Base-by-base conservation (phyloP, 1,140 invertebrate species). In the Cheumatopsyche charites region DNA sequence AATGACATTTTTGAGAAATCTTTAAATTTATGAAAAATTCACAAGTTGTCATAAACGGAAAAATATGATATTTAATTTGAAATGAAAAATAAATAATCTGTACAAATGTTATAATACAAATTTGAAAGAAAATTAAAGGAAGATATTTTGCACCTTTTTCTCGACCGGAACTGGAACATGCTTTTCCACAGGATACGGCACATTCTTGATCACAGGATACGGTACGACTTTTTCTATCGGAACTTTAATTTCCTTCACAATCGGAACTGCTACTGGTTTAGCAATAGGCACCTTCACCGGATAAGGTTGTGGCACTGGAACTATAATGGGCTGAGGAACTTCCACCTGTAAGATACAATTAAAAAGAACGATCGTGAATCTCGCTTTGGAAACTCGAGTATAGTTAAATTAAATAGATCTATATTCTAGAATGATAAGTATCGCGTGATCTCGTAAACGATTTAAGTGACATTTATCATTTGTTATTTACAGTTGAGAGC, bases 171-270 rank as follows among this genome's bases (percentile, higher is more conserved):
- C 86, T 11, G 90, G 88, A 9, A 90, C 83, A 1, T 79, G 86
- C 77, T 90, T 90, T 79, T 89, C 88, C 43, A 91, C 82, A 7
- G 88, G 88, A 76, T 89, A 89, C 6, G 87, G 88, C 58, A 90
- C 85, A 58, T 88, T 84, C 83, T 90, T 90, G 80, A 88, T 84
- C 29, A 90, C 86, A 21, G 88, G 86, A 78, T 87, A 90, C 0
- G 89, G 89, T 55, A 90, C 85, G 61, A 86, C 88, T 81, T 90
- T 90, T 79, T 88, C 88, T 41, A 90, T 84, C 2, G 88, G 87
- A 65, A 90, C 83, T 6, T 84, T 87, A 41, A 90, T 79, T 55
- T 89, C 89, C 75, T 85, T 88, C 68, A 90, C 80, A 13, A 90
- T 84, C 1, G 89, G 88, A 62, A 90, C 85, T 3, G 88, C 84